Base-by-base conservation (phyloP, 1,140 invertebrate genomes). In the Meteorus sp. region DNA sequence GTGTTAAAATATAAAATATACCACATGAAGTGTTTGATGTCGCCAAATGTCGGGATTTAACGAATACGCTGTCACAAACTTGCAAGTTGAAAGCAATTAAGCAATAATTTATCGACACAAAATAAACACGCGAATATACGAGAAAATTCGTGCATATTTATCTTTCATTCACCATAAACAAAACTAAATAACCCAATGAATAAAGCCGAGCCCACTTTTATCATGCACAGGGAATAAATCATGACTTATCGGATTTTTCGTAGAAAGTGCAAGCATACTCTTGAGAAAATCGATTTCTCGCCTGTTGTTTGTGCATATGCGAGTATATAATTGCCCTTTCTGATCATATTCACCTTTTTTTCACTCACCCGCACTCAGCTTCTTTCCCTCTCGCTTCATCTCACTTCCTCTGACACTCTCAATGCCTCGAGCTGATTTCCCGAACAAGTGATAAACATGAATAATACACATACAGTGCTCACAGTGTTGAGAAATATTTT, bases 291-390 rank as follows among this genome's bases (percentile, higher is more conserved):
- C 53, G 53, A 55, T 55, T 55, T 55, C 53, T 44, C 53, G 53
- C 45, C 53, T 55, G n/a, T n/a, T n/a, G n/a, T n/a, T n/a, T n/a
- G n/a, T n/a, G n/a, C n/a, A n/a, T n/a, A n/a, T 55, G 37, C 25
- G 25, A 23, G 15, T 27, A 55, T 22, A n/a, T n/a, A n/a, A n/a
- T n/a, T 55, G 53, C 53, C 53, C 53, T 55, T 55, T 55, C 53
- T n/a, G 53, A 55, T 55, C 25, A 15, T 45, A 17, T 29, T 19
- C 29, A 31, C 47, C 15, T 54, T n/a, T 39, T n/a, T 23, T 35
- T 61, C 44, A 17, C 50, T 41, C 37, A n/a, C 51, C 59, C 33
- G 47, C 56, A 39, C 45, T 44, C 25, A 25, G 43, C 35, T 57
- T 44, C 13, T 66, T 29, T 62, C 15, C 11, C 17, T 17, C 43